Evolutionary conservation across 2,113 vertebrate species (phyloP), one percentile per base, ranked within the genome.

Genomic region (Leucosticte australis): DNA sequence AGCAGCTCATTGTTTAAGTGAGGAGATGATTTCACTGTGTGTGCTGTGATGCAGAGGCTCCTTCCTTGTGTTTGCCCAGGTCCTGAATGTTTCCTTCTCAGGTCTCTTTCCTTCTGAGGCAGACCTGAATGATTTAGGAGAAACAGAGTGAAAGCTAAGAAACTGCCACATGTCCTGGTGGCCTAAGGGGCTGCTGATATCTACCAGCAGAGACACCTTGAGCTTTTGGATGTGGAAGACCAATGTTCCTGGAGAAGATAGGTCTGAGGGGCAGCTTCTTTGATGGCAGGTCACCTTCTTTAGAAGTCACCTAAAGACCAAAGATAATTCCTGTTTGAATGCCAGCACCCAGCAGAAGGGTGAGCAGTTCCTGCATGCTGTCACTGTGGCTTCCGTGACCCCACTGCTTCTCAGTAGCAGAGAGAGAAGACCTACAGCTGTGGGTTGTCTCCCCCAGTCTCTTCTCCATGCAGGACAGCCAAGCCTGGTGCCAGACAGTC

Each of bases 311-410:
- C 18, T 42, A 19, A 21, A 81, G 37, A 52, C 10, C 9, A 47
- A 59, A 78, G 47, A 31, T 15, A 41, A 39, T 17, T 76, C 37
- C 55, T 49, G 6, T 33, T 24, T 50, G 37, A 77, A 60, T 27
- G 47, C 37, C 59, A 59, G 46, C 50, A 59, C 12, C 10, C 0
- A 0, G 42, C 5, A 46, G 53, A 87, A 13, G 7, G 16, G 15
- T 52, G 33, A 86, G 19, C 13, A 8, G 16, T 14, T 81, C 75
- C 62, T 73, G 37, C 26, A 11, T 1, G 1, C 53, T 15, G 12
- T 9, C 8, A 6, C 28, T 57, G 78, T 0, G 21, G 12, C 20
- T 69, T 89, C 28, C n/a, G 53, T 82, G 46, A n/a, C 9, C 5
- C 28, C 5, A 4, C 19, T 0, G 2, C 28, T 75, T 37, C 44